Percentiles rank a stretch among this genome's conserved stretches.
Evolutionary conservation across 2,113 vertebrate genomes (phyloP).

Genomic region (Prionailurus viverrinus): DNA sequence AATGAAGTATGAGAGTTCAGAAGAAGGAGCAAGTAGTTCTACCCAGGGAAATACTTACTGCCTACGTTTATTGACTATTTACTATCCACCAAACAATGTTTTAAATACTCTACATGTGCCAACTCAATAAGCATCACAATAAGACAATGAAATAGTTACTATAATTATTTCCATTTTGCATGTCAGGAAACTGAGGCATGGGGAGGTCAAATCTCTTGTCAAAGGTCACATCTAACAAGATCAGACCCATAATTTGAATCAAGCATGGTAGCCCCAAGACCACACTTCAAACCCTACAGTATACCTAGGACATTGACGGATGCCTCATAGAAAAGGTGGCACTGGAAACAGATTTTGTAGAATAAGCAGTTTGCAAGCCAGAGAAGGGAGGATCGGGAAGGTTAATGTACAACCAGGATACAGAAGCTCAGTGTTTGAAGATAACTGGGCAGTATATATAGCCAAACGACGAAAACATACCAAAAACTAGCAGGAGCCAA

Average conservation of each 20-base stretch:
- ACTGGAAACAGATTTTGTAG: not conserved
- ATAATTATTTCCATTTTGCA: not conserved
- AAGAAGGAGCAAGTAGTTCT: conserved; percentile 17
- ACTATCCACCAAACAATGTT: not conserved
- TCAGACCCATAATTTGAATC: not conserved
- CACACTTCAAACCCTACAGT: not conserved
- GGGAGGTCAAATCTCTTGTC: not conserved
- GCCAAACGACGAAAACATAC: not conserved
- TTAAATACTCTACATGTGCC: not conserved
- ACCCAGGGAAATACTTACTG: not conserved
- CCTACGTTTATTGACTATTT: conserved; percentile 15
- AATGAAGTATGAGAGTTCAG: not conserved
- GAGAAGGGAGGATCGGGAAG: not conserved
- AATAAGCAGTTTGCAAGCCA: not conserved
- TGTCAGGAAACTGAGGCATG: not conserved
- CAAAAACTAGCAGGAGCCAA: not conserved
- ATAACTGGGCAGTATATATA: not conserved
- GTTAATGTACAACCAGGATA: not conserved
- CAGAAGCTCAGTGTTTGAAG: not conserved
- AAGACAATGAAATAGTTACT: not conserved
- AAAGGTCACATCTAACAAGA: conserved; percentile 3
- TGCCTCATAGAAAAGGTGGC: not conserved
- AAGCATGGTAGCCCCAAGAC: not conserved
- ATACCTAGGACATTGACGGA: not conserved
- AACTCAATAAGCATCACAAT: not conserved